Evolutionary conservation across 92 coral and sea anemone species (phyloP), one percentile per base, ranked within the genome.

Genomic region (Galaxea fascicularis): DNA sequence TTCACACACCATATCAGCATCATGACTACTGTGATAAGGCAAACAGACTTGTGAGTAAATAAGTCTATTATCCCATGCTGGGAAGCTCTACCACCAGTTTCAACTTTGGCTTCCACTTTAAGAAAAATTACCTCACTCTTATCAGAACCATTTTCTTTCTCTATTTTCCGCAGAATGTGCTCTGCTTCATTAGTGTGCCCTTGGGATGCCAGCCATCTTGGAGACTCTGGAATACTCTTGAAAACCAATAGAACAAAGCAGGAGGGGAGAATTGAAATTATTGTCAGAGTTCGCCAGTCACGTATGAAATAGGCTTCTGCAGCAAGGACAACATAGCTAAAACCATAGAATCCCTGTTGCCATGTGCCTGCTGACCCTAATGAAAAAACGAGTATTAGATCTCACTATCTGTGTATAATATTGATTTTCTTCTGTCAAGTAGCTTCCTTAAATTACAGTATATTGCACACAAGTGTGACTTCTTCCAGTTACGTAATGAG

Each of bases 151-250:
- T 95, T 95, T n/a, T 87, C 89, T 65, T 31, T 88, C 15, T 92
- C 98, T 30, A 90, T 89, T 49, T 92, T 78, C 45, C 72, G 65
- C 25, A 95, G 80, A 65, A 93, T 84, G n/a, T 54, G 87, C 77
- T 95, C 95, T 8, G 98, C 98, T 60, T 95, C 98, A 51, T 51
- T 63, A 53, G 80, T 82, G 71, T 93, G 65, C 58, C 95, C 98
- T 63, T 83, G 75, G 0, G 97, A 93, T 11, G 90, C 89, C 10
- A 95, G 87, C 98, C 98, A 95, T 60, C 98, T 87, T 58, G 98
- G 93, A 21, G 98, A 95, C 57, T 95, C 98, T 22, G 95, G 97
- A 62, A 91, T 75, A 15, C 80, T 65, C 41, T 85, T 86, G 57
- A 89, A 87, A 24, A 88, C 31, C 24, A 91, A 57, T 66, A 92